phyloP scores from a whole-genome alignment of 1,140 invertebrate genomes.

The Sitobion miscanthi region DNA sequence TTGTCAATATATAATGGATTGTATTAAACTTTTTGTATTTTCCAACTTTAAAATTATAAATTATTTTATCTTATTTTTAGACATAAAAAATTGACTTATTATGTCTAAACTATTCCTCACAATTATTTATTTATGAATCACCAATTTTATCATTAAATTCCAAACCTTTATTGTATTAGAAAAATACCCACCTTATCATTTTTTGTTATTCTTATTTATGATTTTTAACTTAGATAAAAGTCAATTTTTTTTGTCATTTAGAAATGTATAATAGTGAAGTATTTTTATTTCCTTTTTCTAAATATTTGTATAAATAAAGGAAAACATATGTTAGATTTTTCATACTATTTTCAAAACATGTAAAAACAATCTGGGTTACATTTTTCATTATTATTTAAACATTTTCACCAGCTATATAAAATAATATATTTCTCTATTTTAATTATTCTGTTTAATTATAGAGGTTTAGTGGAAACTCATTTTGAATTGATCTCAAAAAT shows the following conservation, averaged over 20 bases:
- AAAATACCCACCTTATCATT: not conserved
- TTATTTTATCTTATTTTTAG: not conserved
- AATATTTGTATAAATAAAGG: too few species aligned
- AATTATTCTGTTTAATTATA: slow-evolving; percentile 9
- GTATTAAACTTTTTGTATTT: too few species aligned
- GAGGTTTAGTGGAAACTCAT: slow-evolving; percentile 40
- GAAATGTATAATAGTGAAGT: too few species aligned
- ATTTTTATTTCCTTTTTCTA: not conserved
- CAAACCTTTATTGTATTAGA: not conserved
- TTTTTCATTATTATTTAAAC: not conserved
- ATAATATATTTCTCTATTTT: not conserved
- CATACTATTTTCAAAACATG: too few species aligned
- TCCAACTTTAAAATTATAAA: not conserved
- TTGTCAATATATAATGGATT: too few species aligned
- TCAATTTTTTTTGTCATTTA: not conserved
- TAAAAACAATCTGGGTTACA: not conserved
- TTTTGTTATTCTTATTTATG: not conserved
- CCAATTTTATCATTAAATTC: not conserved
- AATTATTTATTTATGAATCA: not conserved
- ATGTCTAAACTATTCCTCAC: not conserved
- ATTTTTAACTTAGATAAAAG: not conserved
- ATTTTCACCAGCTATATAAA: not conserved
- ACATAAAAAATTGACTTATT: not conserved
- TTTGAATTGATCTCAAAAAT: slow-evolving; percentile 43
- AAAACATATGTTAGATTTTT: not conserved